Evolutionary conservation across 2,797 vertebrate species (phyloP), one percentile per base, ranked within the genome.

Genomic region (Coilia nasus): DNA sequence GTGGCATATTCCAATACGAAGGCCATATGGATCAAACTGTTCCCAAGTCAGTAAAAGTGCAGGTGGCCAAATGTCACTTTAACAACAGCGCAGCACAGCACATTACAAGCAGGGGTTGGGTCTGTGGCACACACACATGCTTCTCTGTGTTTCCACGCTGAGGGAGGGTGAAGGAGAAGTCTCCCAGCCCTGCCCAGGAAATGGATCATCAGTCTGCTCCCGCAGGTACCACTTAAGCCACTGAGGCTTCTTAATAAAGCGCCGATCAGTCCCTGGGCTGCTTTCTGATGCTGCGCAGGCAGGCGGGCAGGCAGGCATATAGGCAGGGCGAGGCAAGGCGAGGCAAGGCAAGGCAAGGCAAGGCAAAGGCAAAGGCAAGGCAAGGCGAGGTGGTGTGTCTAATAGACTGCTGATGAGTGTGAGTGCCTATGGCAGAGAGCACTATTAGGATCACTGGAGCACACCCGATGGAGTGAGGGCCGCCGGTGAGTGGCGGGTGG

Each of bases 201-300:
- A 87, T 86, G 78, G 87, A 91, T 91, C 86, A 91, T 92, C 93
- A 93, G 83, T 82, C 6, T 0, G 56, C 83, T 86, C 88, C 83
- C 84, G n/a, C 81, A 91, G 89, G 89, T 93, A 88, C 31, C 86
- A 82, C 60, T 81, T 89, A 81, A 91, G 83, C 88, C 87, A 2
- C 75, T 86, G 84, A 91, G 83, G 82, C 88, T 87, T 87, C 86
- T 85, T 91, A 92, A 91, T 92, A 90, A 92, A 93, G 91, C 86
- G 87, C 59, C 88, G 86, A 91, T 92, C 88, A 81, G 87, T 89
- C 83, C 89, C 89, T 83, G 28, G 88, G 84, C 78, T 9, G 50
- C 84, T 47, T 82, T 87, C 35, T 82, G 86, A 89, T 83, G 88
- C 85, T 64, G 85, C 19, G 64, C 88, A 91, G 86, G 90, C 88